Evolutionary conservation across 2,113 vertebrate genomes (phyloP).

Genomic region (Mungos mungo): DNA sequence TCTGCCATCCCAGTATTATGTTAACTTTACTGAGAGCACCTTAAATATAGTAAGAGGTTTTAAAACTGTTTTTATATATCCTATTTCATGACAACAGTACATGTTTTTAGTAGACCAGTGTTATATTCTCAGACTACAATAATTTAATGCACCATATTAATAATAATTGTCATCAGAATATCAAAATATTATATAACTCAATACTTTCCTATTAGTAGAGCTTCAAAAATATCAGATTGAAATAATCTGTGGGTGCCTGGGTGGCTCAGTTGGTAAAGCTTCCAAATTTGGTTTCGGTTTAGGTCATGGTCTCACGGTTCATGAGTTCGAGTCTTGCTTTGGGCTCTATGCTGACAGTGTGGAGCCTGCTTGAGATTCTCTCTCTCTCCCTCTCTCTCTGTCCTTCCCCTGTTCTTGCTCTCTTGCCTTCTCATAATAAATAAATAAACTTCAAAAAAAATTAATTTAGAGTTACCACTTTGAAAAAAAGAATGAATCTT

Average conservation of each 20-base stretch:
- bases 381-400: too few species aligned
- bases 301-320: too few species aligned
- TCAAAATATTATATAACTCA: conserved; percentile 36
- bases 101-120: conserved; percentile 47
- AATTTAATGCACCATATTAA: conserved; percentile 57
- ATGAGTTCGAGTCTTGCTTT: too few species aligned
- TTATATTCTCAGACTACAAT: conserved; percentile 1
- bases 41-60: conserved; percentile 24
- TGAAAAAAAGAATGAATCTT: conserved; percentile 12
- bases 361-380: too few species aligned
- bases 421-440: too few species aligned
- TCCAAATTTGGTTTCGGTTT: too few species aligned
- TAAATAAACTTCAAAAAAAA: too few species aligned
- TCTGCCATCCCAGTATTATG: neutral
- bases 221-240: conserved; percentile 63
- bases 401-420: too few species aligned
- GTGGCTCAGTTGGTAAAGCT: too few species aligned
- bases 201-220: neutral
- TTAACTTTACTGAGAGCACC: neutral
- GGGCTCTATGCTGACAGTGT: too few species aligned
- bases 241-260: conserved; percentile 46
- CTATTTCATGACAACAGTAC: neutral
- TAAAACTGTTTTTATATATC: neutral
- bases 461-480: too few species aligned
- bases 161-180: neutral